Evolutionary conservation across 2,113 vertebrate species (phyloP).

Genomic region (Spea bombifrons): DNA sequence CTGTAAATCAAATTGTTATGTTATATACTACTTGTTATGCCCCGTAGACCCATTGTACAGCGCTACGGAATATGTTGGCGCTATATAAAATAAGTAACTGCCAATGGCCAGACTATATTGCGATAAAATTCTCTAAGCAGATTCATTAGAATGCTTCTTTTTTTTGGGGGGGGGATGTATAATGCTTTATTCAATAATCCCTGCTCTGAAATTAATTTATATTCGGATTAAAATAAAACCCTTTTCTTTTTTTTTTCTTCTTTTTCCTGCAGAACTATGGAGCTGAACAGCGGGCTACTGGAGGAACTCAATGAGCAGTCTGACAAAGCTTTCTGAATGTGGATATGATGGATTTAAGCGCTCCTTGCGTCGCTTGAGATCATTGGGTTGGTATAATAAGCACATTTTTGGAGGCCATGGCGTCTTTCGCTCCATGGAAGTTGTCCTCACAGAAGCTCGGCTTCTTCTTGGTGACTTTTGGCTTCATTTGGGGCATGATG

Average conservation of each 20-base stretch:
- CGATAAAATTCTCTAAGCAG: too few species aligned
- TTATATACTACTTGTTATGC: too few species aligned
- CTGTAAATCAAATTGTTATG: too few species aligned
- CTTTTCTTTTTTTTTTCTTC: conserved; percentile 16
- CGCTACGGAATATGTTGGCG: too few species aligned
- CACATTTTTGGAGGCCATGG: conserved; percentile 70
- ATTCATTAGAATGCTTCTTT: too few species aligned
- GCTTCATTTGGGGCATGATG: conserved; percentile 99
- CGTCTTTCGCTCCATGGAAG: conserved; percentile 87
- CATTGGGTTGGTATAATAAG: conserved; percentile 40
- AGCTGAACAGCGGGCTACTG: conserved; percentile 51
- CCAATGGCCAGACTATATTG: too few species aligned
- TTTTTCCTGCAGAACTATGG: conserved; percentile 63
- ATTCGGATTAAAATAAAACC: neutral
- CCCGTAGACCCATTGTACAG: too few species aligned
- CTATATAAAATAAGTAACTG: too few species aligned
- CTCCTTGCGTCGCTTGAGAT: conserved; percentile 54
- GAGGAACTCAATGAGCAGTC: conserved; percentile 48
- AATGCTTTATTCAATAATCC: too few species aligned
- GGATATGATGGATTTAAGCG: conserved; percentile 65
- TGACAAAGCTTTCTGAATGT: conserved; percentile 1
- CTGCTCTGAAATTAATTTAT: too few species aligned
- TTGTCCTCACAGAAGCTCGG: conserved; percentile 97
- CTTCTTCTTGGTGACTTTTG: conserved; percentile 95
- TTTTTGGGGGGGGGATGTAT: too few species aligned